phyloP scores from a whole-genome alignment of 2,797 vertebrate species.

The Crax fasciolata region DNA sequence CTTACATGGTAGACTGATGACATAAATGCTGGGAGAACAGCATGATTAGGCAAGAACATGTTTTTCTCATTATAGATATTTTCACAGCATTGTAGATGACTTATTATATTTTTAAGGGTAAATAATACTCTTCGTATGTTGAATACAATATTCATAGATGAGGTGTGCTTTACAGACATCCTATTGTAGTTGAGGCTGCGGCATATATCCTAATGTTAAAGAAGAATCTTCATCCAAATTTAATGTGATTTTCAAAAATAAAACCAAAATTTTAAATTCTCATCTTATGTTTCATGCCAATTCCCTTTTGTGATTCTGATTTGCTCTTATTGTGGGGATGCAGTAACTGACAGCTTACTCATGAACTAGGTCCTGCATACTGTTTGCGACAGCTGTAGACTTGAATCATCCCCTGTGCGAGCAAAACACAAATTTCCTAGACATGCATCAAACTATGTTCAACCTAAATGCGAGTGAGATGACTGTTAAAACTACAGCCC shows the following conservation, averaged over 20 bases:
- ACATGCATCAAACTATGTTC: slow-evolving; percentile 68
- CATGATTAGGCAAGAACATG: neutral
- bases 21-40: neutral
- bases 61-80: neutral
- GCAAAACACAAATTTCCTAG: slow-evolving; percentile 74
- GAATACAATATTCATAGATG: neutral
- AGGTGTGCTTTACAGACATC: neutral
- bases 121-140: neutral
- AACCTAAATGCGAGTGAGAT: slow-evolving; percentile 47
- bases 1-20: neutral
- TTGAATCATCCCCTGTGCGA: slow-evolving; percentile 65
- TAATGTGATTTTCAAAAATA: neutral
- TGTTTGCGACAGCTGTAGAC: slow-evolving; percentile 76
- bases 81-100: neutral
- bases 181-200: neutral
- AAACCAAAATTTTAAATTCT: neutral
- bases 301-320: slow-evolving; percentile 36
- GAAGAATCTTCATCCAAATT: neutral
- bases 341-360: slow-evolving; percentile 62
- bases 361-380: slow-evolving; percentile 56
- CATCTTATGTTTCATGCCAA: neutral
- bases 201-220: neutral
- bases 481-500: slow-evolving; percentile 64
- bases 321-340: slow-evolving; percentile 38
- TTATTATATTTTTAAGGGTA: neutral